These are phyloP conservation scores for Hypocryptadius cinnamomeus DNA, from an alignment of 2,113 vertebrate species.

Conservation along the genomic window DNA sequence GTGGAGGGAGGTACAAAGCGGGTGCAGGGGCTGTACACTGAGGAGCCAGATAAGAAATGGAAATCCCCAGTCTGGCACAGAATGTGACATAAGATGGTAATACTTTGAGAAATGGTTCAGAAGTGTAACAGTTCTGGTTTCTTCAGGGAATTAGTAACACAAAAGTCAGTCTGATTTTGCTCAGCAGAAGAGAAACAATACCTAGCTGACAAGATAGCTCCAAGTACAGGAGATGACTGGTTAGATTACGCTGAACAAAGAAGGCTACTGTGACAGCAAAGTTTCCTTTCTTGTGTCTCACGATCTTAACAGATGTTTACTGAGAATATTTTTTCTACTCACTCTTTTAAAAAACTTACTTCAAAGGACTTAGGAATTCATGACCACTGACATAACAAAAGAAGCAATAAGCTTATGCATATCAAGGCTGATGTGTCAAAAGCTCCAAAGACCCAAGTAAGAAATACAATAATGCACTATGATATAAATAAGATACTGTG, in stretches of 20 bases:
- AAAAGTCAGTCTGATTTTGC: constrained; percentile 31
- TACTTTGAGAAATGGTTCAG: neutral
- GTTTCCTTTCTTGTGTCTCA: constrained; percentile 28
- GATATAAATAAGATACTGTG: neutral
- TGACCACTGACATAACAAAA: constrained; percentile 19
- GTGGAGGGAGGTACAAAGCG: neutral
- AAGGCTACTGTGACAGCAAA: neutral
- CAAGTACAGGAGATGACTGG: constrained; percentile 35
- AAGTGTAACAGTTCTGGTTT: neutral
- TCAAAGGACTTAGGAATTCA: constrained; percentile 31
- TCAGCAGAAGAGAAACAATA: constrained; percentile 31
- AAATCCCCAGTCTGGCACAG: neutral
- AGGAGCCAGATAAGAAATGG: neutral
- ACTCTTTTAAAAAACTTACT: neutral
- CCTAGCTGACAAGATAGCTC: constrained; percentile 50
- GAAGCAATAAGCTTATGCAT: neutral
- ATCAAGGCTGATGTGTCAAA: constrained; percentile 6
- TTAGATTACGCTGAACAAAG: constrained; percentile 50
- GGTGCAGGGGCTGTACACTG: accelerated
- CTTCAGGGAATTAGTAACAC: constrained; percentile 21
- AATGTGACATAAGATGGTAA: neutral
- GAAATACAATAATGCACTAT: neutral
- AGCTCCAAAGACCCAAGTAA: neutral
- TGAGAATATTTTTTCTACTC: neutral
- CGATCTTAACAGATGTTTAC: constrained; percentile 44